phyloP scores from a whole-genome alignment of 2,797 vertebrate genomes.

The Miichthys miiuy region DNA sequence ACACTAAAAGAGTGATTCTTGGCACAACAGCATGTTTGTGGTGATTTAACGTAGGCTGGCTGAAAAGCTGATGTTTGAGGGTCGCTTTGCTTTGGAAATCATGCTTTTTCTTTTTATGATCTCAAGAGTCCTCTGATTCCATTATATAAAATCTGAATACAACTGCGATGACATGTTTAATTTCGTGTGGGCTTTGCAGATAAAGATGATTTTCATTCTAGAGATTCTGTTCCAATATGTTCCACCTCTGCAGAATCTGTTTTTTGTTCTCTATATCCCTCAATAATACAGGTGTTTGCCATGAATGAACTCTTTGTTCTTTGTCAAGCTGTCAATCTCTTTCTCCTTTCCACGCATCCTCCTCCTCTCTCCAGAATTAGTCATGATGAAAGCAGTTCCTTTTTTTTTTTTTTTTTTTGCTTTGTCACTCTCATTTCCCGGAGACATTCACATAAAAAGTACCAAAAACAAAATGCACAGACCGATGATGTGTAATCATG shows the following conservation, averaged over 20 bases:
- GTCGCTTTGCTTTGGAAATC: slow-evolving; percentile 52
- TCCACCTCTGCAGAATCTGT: slow-evolving; percentile 1
- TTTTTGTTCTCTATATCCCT: slow-evolving; percentile 13
- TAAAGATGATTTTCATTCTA: neutral
- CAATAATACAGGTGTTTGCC: slow-evolving; percentile 23
- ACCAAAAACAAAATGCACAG: neutral
- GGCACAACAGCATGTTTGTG: slow-evolving; percentile 54
- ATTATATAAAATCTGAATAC: slow-evolving; percentile 21
- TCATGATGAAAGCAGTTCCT: slow-evolving; percentile 17
- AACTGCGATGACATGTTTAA: neutral
- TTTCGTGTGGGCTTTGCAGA: slow-evolving; percentile 13
- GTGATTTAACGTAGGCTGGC: slow-evolving; percentile 40
- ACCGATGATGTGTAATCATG: neutral
- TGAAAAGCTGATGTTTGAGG: slow-evolving; percentile 20
- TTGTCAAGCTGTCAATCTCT: slow-evolving; percentile 30
- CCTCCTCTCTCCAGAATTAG: slow-evolving; percentile 6
- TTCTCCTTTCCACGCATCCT: slow-evolving; percentile 14
- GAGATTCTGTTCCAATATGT: neutral
- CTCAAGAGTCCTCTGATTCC: slow-evolving; percentile 26
- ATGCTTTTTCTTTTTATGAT: slow-evolving; percentile 38
- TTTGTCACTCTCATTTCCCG: slow-evolving; percentile 9
- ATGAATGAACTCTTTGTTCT: slow-evolving; percentile 53
- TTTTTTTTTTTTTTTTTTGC: neutral
- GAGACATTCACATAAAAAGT: neutral
- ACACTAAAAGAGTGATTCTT: slow-evolving; percentile 38